Evolutionary conservation across 1,140 invertebrate species (phyloP).

Genomic region (Trachymyrmex septentrionalis): DNA sequence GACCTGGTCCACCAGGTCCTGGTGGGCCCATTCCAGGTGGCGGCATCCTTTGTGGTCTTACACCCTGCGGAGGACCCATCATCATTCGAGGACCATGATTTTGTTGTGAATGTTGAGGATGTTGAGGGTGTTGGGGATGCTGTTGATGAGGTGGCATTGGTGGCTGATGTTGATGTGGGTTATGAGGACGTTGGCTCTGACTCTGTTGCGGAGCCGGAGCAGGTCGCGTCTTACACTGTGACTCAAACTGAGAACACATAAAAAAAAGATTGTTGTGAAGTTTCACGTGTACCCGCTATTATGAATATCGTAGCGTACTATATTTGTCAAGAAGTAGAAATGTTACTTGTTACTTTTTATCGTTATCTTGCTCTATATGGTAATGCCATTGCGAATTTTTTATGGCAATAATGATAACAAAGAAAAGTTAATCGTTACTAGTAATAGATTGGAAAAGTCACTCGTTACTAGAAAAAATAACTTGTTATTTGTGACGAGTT

Average conservation of each 20-base stretch:
- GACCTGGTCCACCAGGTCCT: conserved; percentile 86
- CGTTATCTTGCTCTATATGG: too few species aligned
- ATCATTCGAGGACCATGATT: conserved; percentile 89
- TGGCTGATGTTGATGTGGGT: conserved; percentile 86
- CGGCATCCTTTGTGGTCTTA: conserved; percentile 88
- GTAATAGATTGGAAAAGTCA: too few species aligned
- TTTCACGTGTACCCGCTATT: neutral
- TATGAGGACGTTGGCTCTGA: conserved; percentile 85
- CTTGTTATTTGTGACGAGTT: too few species aligned
- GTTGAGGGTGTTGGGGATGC: conserved; percentile 85
- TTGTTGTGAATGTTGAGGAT: conserved; percentile 87
- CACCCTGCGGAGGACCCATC: conserved; percentile 89
- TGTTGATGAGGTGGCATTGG: conserved; percentile 86
- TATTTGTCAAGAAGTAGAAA: too few species aligned
- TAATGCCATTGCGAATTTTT: too few species aligned
- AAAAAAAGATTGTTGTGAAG: conserved; percentile 20
- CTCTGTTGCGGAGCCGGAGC: conserved; percentile 89
- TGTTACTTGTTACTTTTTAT: too few species aligned
- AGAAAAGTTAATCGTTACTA: too few species aligned
- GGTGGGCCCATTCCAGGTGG: conserved; percentile 89
- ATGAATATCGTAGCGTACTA: neutral
- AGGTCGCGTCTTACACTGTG: conserved; percentile 95
- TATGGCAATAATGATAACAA: too few species aligned
- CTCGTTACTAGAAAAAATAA: too few species aligned
- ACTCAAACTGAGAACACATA: conserved; percentile 91